These are phyloP conservation scores for Otis tarda DNA, from an alignment of 2,113 vertebrate species.

Conservation along the genomic window DNA sequence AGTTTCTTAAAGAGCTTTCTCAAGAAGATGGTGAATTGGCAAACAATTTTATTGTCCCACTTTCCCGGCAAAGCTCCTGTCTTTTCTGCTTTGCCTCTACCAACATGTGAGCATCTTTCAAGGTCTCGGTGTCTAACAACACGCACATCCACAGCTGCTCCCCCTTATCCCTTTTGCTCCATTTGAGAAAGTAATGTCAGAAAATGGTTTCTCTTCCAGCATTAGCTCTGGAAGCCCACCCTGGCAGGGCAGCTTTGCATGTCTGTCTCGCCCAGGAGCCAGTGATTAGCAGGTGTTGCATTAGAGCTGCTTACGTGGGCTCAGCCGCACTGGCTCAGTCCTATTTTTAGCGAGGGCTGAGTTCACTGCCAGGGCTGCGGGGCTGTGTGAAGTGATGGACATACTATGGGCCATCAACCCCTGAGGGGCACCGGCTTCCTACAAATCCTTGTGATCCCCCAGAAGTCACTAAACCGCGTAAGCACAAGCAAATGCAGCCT, in stretches of 20 bases:
- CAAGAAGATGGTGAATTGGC: background rate
- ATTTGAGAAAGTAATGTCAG: rapidly evolving
- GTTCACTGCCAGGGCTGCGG: background rate
- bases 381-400: background rate
- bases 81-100: background rate
- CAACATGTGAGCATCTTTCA: background rate
- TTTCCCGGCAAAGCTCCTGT: background rate
- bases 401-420: background rate
- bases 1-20: background rate
- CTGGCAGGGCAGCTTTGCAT: background rate
- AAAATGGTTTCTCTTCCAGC: background rate
- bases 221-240: background rate
- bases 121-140: background rate
- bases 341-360: constrained; percentile 5
- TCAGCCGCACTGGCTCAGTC: background rate
- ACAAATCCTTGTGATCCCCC: background rate
- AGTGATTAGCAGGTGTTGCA: background rate
- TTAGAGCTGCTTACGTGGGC: constrained; percentile 25
- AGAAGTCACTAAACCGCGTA: rapidly evolving
- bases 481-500: background rate
- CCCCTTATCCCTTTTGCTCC: background rate
- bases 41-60: background rate
- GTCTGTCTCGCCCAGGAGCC: rapidly evolving
- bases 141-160: background rate
- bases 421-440: background rate